phyloP scores from a whole-genome alignment of 2,797 vertebrate species.

The Pseudochromis fuscus region DNA sequence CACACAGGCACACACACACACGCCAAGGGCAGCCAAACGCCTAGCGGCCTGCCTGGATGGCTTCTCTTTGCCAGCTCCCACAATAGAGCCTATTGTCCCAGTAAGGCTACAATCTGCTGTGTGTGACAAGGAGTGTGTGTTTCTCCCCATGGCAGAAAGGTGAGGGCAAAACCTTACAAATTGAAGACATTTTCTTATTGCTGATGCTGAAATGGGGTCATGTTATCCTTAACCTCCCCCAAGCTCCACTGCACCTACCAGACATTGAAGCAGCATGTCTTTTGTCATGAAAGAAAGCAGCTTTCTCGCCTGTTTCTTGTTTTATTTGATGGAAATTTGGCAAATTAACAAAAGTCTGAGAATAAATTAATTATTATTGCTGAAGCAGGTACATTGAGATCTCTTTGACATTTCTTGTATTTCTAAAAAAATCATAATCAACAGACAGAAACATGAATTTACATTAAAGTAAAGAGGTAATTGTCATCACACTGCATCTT shows the following conservation, averaged over 20 bases:
- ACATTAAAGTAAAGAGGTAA: background rate
- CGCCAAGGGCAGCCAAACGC: constrained; percentile 79
- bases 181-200: constrained; percentile 77
- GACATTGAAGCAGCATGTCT: constrained; percentile 12
- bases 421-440: background rate
- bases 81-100: constrained; percentile 93
- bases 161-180: constrained; percentile 74
- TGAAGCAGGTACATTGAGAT: background rate
- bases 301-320: background rate
- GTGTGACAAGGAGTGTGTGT: constrained; percentile 82
- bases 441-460: background rate
- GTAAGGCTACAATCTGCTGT: constrained; percentile 89
- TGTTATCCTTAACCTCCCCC: constrained; percentile 56
- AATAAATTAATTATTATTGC: background rate
- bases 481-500: background rate
- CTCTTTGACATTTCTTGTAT: background rate
- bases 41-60: constrained; percentile 91
- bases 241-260: constrained; percentile 17
- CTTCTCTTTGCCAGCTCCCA: constrained; percentile 91
- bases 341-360: background rate
- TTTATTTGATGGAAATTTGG: background rate
- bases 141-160: constrained; percentile 78
- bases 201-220: constrained; percentile 68
- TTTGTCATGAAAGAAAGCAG: constrained; percentile 23
- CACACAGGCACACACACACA: constrained; percentile 54